These are phyloP conservation scores for Noctua pronuba DNA, from an alignment of 2,888 invertebrate species.

Conservation along the genomic window DNA sequence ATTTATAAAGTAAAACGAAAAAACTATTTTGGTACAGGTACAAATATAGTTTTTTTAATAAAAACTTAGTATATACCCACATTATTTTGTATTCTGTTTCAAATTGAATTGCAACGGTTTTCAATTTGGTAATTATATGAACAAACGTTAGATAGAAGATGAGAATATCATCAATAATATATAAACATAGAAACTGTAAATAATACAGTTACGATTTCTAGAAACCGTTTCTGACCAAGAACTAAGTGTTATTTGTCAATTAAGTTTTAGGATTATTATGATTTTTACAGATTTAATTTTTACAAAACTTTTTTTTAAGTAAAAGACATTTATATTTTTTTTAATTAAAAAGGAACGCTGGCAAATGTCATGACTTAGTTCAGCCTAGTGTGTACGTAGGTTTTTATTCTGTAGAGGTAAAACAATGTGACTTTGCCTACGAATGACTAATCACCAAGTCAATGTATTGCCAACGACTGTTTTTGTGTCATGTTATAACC, in stretches of 20 bases:
- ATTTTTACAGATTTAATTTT: constrained; percentile 19
- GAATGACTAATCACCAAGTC: constrained; percentile 26
- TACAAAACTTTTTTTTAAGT: neutral
- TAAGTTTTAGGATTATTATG: constrained; percentile 35
- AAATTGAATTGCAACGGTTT: neutral
- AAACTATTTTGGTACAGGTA: no score
- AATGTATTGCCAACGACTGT: constrained; percentile 24
- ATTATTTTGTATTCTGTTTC: neutral
- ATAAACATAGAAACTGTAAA: constrained; percentile 44
- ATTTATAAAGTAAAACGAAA: neutral
- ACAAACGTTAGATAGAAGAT: neutral
- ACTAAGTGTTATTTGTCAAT: constrained; percentile 20
- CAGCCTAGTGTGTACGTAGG: constrained; percentile 4
- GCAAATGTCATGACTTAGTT: neutral
- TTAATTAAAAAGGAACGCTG: neutral
- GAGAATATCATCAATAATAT: neutral
- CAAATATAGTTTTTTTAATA: no score
- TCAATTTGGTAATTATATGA: neutral
- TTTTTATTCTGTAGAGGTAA: neutral
- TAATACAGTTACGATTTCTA: constrained; percentile 50
- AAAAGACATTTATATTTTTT: neutral
- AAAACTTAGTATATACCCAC: neutral
- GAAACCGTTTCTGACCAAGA: constrained; percentile 30
- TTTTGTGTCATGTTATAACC: constrained; percentile 47
- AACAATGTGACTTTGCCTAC: constrained; percentile 19